Conservation (phyloP, 2,888 invertebrate genomes). For the Helleia helle region DNA sequence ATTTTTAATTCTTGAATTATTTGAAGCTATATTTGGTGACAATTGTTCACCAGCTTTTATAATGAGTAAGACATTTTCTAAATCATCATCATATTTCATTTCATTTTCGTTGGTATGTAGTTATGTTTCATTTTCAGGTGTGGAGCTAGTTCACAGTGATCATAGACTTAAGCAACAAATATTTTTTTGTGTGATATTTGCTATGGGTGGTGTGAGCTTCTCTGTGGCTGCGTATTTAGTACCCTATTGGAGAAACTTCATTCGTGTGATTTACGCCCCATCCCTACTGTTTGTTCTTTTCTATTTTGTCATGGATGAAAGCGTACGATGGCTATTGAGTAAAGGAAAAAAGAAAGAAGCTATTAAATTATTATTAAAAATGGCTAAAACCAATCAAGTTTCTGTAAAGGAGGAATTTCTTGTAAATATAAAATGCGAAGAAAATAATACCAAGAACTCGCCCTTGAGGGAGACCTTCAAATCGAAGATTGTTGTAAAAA, state of each 20-base stretch:
- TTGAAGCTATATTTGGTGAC: slow-evolving; percentile 52
- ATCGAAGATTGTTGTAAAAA: slow-evolving; percentile 30
- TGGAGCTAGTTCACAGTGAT: slow-evolving; percentile 35
- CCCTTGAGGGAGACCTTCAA: slow-evolving; percentile 29
- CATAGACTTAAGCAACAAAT: slow-evolving; percentile 29
- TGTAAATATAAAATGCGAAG: slow-evolving; percentile 29
- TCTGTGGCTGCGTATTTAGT: slow-evolving; percentile 76
- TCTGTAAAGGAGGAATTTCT: slow-evolving; percentile 31
- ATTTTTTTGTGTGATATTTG: slow-evolving; percentile 68
- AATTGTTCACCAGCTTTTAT: slow-evolving; percentile 29
- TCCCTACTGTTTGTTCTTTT: slow-evolving; percentile 76
- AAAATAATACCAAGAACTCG: slow-evolving; percentile 20
- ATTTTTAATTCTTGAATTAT: slow-evolving; percentile 70
- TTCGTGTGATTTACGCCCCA: slow-evolving; percentile 78
- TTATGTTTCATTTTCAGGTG: slow-evolving; percentile 26
- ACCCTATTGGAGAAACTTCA: slow-evolving; percentile 78
- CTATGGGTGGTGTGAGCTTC: slow-evolving; percentile 75
- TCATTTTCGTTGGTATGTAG: background rate
- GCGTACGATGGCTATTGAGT: slow-evolving; percentile 81
- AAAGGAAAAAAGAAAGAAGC: slow-evolving; percentile 78
- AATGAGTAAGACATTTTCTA: slow-evolving; percentile 22
- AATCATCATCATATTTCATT: background rate
- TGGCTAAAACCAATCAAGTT: slow-evolving; percentile 58
- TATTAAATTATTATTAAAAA: slow-evolving; percentile 68
- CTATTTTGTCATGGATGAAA: slow-evolving; percentile 79